These are phyloP conservation scores for Rhabdornis inornatus DNA, from an alignment of 2,113 vertebrate species.

Conservation along the genomic window DNA sequence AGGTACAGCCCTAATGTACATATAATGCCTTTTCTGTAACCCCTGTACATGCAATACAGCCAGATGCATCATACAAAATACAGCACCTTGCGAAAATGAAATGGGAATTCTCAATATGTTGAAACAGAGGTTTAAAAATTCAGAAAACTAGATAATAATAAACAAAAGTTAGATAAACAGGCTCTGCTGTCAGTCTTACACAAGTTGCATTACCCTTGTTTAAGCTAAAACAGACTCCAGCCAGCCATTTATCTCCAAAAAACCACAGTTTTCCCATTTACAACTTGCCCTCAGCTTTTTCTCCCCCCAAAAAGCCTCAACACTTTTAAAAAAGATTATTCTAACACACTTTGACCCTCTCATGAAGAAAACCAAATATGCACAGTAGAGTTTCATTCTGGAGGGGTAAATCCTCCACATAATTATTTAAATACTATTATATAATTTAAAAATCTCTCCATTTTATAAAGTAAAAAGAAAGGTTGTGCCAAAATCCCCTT, in stretches of 20 bases:
- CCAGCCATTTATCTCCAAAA: neutral
- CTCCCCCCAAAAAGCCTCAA: neutral
- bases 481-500: neutral
- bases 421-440: neutral
- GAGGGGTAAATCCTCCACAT: neutral
- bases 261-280: neutral
- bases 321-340: neutral
- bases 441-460: neutral
- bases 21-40: neutral
- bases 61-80: neutral
- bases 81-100: neutral
- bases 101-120: slow-evolving; percentile 12
- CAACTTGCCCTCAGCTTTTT: neutral
- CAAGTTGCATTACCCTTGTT: neutral
- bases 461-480: neutral
- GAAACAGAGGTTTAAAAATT: slow-evolving; percentile 15
- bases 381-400: neutral
- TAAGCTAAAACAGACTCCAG: neutral
- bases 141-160: slow-evolving; percentile 1
- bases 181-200: neutral
- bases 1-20: slow-evolving; percentile 17
- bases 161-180: slow-evolving; percentile 25
- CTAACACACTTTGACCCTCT: neutral
- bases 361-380: neutral
- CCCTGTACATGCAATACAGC: neutral